Percentiles rank a stretch among this genome's conserved stretches.
Conservation (phyloP, 1,140 invertebrate species). For the Scaptomyza pallida region DNA sequence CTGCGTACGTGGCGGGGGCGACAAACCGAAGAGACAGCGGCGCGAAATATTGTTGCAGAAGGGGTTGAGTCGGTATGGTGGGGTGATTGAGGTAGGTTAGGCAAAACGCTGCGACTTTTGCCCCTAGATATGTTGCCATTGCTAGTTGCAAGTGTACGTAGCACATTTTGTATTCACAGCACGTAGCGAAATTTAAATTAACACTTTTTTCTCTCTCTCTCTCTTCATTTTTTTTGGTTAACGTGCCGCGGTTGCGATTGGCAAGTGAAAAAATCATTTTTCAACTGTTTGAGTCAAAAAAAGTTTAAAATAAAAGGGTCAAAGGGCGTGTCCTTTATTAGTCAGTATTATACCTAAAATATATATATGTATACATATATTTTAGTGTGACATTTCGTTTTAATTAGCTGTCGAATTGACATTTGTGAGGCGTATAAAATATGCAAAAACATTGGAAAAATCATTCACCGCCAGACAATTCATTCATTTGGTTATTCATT, state of each 20-base stretch:
- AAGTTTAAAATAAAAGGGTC: background rate
- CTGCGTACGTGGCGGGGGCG: constrained; percentile 54
- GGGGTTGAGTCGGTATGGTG: background rate
- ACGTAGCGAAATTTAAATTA: constrained; percentile 81
- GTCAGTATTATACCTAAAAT: constrained; percentile 4
- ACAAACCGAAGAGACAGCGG: constrained; percentile 4
- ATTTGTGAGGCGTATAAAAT: background rate
- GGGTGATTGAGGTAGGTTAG: background rate
- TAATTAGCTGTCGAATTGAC: constrained; percentile 56
- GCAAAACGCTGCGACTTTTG: constrained; percentile 20
- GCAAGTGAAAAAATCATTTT: constrained; percentile 39
- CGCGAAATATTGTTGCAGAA: background rate
- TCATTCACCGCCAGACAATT: constrained; percentile 5
- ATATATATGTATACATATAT: background rate
- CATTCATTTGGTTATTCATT: background rate
- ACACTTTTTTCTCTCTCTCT: constrained; percentile 65
- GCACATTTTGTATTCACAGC: constrained; percentile 52
- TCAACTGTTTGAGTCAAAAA: constrained; percentile 34
- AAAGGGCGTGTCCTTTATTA: constrained; percentile 8
- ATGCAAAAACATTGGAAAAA: constrained; percentile 17
- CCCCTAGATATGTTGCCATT: background rate
- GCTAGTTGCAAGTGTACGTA: constrained; percentile 31
- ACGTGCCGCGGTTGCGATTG: constrained; percentile 73
- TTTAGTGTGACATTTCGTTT: constrained; percentile 54
- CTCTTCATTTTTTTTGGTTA: constrained; percentile 53